Evolutionary conservation across 2,797 vertebrate species (phyloP).

Genomic region (Delichon dasypus): DNA sequence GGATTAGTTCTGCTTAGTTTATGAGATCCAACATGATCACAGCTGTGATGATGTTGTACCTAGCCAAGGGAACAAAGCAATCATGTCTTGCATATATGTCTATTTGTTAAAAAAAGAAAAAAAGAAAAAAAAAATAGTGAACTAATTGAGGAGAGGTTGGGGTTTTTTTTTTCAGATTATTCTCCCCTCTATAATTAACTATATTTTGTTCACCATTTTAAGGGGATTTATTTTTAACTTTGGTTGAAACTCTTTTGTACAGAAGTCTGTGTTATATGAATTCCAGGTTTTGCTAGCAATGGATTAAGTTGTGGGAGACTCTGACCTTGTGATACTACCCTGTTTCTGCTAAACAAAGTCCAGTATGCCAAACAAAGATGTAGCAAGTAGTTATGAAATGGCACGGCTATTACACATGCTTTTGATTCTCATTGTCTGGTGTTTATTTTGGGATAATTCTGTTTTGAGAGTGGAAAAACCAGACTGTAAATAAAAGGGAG

Average conservation of each 20-base stretch:
- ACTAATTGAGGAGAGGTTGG: neutral
- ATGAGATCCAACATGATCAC: neutral
- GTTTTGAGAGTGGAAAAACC: slow-evolving; percentile 7
- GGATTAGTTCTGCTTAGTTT: slow-evolving; percentile 7
- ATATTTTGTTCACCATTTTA: neutral
- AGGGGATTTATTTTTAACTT: slow-evolving; percentile 4
- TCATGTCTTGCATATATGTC: neutral
- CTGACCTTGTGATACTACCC: slow-evolving; percentile 27
- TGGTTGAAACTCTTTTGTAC: neutral
- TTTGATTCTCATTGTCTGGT: slow-evolving; percentile 39
- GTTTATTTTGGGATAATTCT: slow-evolving; percentile 47
- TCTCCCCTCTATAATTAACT: neutral
- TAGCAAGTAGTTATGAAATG: slow-evolving; percentile 40
- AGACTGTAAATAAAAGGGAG: slow-evolving; percentile 33
- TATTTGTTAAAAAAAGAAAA: neutral
- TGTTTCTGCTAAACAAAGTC: slow-evolving; percentile 50
- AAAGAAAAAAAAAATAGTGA: neutral
- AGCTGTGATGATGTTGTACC: neutral
- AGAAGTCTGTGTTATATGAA: neutral
- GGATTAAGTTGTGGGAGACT: slow-evolving; percentile 4
- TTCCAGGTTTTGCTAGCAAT: slow-evolving; percentile 12
- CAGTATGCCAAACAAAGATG: slow-evolving; percentile 47
- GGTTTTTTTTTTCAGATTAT: accelerated
- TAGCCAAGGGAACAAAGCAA: neutral
- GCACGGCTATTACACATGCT: slow-evolving; percentile 18